Evolutionary conservation across 2,888 invertebrate genomes (phyloP), one percentile per base, ranked within the genome.

Genomic region (Scaptodrosophila latifasciaeformis): DNA sequence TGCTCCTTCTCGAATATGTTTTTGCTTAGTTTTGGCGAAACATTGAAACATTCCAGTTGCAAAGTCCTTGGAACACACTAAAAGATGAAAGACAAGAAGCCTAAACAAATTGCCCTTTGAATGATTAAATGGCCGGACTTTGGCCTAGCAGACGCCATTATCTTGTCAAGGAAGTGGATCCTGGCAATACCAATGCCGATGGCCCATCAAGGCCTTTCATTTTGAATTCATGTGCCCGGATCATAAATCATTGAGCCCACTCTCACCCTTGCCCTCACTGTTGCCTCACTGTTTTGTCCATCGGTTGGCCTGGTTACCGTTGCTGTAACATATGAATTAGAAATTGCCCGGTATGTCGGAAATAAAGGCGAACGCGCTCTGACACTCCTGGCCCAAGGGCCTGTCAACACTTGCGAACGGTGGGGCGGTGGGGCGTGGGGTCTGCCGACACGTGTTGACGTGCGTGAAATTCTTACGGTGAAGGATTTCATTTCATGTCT

Each of bases 381-480:
- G 24, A 7, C 2, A 10, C 7, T 40, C 9, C n/a, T 35, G 17
- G 17, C 35, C 35, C 35, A 27, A 53, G n/a, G 53, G 35, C 42
- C 70, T 74, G 74, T 70, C 77, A 70, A 63, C 70, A n/a, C n/a
- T n/a, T n/a, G n/a, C n/a, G n/a, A n/a, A n/a, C n/a, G n/a, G n/a
- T n/a, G n/a, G n/a, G n/a, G n/a, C n/a, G n/a, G n/a, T n/a, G n/a
- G n/a, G n/a, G n/a, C n/a, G n/a, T n/a, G n/a, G 57, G 59, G 31
- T 42, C 51, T 49, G 44, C 58, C 59, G 58, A 72, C 67, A 75
- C 75, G 78, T 78, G 78, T 75, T 76, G 76, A 76, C 65, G 78
- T 75, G 81, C 82, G 78, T 78, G 68, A 83, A 83, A 81, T 79
- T 79, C 70, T 74, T 82, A 76, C 67, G 80, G 78, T 66, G 80